Base-by-base conservation (phyloP, 2,797 vertebrate species). In the Gallirallus australis region DNA sequence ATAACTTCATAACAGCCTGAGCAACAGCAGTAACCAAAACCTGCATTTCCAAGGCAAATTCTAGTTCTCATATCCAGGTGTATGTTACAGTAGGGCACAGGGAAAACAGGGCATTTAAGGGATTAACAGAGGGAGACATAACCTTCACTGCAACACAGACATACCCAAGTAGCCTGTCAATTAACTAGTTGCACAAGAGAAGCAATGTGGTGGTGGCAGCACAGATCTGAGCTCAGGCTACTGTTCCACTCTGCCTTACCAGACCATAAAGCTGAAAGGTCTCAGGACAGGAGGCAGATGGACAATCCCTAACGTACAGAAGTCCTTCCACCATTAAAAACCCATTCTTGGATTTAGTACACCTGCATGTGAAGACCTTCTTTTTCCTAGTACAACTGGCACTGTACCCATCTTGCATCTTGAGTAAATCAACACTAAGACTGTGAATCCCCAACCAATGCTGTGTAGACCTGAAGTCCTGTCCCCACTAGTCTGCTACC, bases 381-480 rank as follows among this genome's bases (percentile, higher is more conserved):
- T 81, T 93, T 83, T 60, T 69, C 21, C 50, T 61, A 33, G 20
- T 50, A 66, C 23, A 89, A 7, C 14, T 48, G 42, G 35, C 53
- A 64, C 11, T 0, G 0, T 60, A 61, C 33, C 37, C 31, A 84
- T 66, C 72, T 91, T 45, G 9, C 7, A 8, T 1, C 5, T n/a
- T 78, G 78, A 87, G 54, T 70, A 73, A 90, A 79, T 40, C 39
- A 77, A 70, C 56, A 66, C 37, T 56, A 53, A 66, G 64, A 53
- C 12, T 19, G 27, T 7, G 57, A 89, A 56, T 40, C 79, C 80
- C 81, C 40, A 37, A 31, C 17, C 0, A 0, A 30, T 15, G 50
- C 27, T 61, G 18, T 7, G 7, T 31, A 61, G 31, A 64, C 31
- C 78, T 68, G 54, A 87, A 64, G 70, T 76, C 81, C 40, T 63